Percentiles rank a stretch among this genome's conserved stretches.
These are phyloP conservation scores for Metridium senile DNA, from an alignment of 92 coral and sea anemone genomes.

Conservation along the genomic window DNA sequence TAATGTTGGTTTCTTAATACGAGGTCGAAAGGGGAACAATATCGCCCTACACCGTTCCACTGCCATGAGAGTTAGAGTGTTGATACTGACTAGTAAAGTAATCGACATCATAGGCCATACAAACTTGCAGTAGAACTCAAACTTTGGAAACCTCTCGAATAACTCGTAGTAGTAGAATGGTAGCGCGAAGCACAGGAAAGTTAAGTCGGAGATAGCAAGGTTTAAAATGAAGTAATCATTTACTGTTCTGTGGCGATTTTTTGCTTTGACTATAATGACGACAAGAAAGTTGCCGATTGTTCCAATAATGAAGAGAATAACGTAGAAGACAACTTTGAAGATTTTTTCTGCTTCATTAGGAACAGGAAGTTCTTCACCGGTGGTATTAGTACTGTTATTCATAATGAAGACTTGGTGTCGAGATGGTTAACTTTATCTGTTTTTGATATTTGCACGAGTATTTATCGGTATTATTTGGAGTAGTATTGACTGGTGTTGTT, in stretches of 20 bases:
- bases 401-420: not conserved
- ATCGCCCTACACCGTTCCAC: constrained; percentile 80
- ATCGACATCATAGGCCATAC: constrained; percentile 90
- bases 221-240: constrained; percentile 75
- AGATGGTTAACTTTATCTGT: not conserved
- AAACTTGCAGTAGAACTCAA: constrained; percentile 70
- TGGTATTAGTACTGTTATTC: constrained; percentile 26
- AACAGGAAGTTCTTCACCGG: not conserved
- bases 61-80: constrained; percentile 75
- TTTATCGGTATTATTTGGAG: no score
- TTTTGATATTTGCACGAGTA: no score
- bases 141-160: constrained; percentile 53
- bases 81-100: constrained; percentile 64
- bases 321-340: constrained; percentile 61
- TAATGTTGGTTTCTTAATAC: constrained; percentile 56
- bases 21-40: constrained; percentile 64
- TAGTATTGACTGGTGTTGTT: no score
- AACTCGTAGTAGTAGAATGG: constrained; percentile 76
- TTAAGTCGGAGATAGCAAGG: constrained; percentile 72
- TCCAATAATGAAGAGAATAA: constrained; percentile 64
- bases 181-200: constrained; percentile 64
- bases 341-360: constrained; percentile 42
- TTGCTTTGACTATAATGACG: constrained; percentile 58
- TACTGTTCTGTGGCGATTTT: constrained; percentile 53
- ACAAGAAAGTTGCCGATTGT: constrained; percentile 72